Base-by-base conservation (phyloP, 1,140 invertebrate species). In the Pseudoatta argentina region DNA sequence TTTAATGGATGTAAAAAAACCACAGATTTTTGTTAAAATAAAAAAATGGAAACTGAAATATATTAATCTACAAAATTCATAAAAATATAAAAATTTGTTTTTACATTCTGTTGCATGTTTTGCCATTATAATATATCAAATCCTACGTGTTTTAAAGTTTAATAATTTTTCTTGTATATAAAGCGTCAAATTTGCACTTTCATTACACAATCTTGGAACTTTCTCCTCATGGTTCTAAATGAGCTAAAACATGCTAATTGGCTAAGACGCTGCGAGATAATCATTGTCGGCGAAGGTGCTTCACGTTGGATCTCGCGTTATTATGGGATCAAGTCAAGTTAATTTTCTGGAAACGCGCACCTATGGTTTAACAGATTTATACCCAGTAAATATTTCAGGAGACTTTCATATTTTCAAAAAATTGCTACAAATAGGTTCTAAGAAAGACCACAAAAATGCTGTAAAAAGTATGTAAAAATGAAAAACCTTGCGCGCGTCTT, bases 301-400 rank as follows among this genome's bases (percentile, higher is more conserved):
- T 83, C 55, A 30, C 27, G 39, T 57, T 21, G 55, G 24, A 83
- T 83, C 69, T 83, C 39, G 48, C 39, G 39, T 51, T 63, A 83
- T 75, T 83, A 83, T 61, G 48, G 69, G 79, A 83, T 75, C 55
- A 73, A 30, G 67, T 44, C 57, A 75, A 73, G 55, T 73, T 83
- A 83, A 83, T 83, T 69, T 83, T 73, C 55, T 73, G 55, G 57
- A 83, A 83, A 83, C 55, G 79, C 55, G 79, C 79, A 75, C 39
- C 69, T 51, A 39, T 48, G 67, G 67, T 73, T 83, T 61, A 83
- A 51, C 55, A 83, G 69, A 83, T 75, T 75, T 83, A 75, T 53
- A 39, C 39, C 14, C n/a, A 14, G 39, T 39, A 51, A 63, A 83
- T 69, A 75, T 61, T 71, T 61, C 69, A 61, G n/a, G 39, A 73